These are phyloP conservation scores for Centroberyx gerrardi DNA, from an alignment of 2,797 vertebrate species.

Conservation along the genomic window DNA sequence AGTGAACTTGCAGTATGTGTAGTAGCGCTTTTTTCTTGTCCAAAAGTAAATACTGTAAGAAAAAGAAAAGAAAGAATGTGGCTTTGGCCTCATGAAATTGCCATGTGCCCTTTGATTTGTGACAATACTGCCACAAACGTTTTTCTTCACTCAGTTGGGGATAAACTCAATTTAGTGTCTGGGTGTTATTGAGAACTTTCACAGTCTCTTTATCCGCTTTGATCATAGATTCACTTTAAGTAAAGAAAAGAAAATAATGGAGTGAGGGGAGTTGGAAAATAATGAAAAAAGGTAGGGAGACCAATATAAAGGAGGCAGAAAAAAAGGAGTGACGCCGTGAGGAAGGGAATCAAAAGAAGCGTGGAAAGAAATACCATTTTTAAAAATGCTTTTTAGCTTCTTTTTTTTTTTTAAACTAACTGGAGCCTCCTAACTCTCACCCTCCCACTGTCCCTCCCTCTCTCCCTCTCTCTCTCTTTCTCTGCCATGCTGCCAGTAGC, in stretches of 20 bases:
- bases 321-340: slow-evolving; percentile 12
- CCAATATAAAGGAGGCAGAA: not conserved
- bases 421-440: slow-evolving; percentile 51
- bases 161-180: slow-evolving; percentile 32
- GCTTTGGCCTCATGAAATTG: slow-evolving; percentile 14
- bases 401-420: slow-evolving; percentile 53
- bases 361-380: slow-evolving; percentile 28
- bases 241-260: slow-evolving; percentile 46
- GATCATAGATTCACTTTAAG: slow-evolving; percentile 53
- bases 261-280: slow-evolving; percentile 25
- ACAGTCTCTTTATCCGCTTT: slow-evolving; percentile 53
- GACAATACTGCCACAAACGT: slow-evolving; percentile 15
- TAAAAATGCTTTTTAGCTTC: slow-evolving; percentile 52
- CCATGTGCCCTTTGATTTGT: slow-evolving; percentile 32
- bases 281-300: slow-evolving; percentile 32
- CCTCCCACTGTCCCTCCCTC: slow-evolving; percentile 34
- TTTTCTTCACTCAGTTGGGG: slow-evolving; percentile 24
- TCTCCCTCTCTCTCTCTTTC: slow-evolving; percentile 34
- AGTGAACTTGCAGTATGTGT: no score
- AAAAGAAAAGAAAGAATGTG: not conserved
- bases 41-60: no score
- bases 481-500: slow-evolving; percentile 70
- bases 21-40: no score
- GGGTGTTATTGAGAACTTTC: slow-evolving; percentile 53
- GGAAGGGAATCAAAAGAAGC: not conserved